Conservation (phyloP, 23 tunicate species). For the Ciona savignyi region DNA sequence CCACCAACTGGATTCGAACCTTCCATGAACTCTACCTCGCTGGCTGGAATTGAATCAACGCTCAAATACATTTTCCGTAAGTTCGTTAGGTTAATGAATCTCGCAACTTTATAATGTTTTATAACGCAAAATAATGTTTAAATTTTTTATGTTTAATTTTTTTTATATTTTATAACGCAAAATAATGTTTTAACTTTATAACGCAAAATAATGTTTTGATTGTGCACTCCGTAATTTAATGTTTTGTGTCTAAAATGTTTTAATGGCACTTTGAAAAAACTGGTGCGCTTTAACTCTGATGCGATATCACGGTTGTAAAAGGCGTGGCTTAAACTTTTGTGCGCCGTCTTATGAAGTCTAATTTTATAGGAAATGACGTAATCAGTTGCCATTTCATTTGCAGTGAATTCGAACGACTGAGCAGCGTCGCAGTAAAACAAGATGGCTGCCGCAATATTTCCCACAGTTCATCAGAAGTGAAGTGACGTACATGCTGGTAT, state of each 20-base stretch:
- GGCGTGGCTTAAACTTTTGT: too few species aligned
- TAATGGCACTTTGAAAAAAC: neutral
- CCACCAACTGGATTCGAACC: constrained; percentile 54
- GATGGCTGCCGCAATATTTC: constrained; percentile 11
- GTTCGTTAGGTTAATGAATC: too few species aligned
- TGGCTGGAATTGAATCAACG: constrained; percentile 66
- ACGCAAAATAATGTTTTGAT: too few species aligned
- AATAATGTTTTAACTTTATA: too few species aligned
- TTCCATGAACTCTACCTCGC: constrained; percentile 14
- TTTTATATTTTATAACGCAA: neutral
- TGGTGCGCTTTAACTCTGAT: too few species aligned
- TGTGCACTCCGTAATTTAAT: too few species aligned
- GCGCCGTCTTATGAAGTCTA: neutral
- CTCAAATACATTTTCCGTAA: constrained; percentile 76
- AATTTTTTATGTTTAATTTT: neutral
- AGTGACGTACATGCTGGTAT: neutral
- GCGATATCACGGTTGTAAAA: too few species aligned
- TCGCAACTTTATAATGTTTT: neutral
- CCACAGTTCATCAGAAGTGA: constrained; percentile 5
- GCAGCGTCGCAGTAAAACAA: neutral
- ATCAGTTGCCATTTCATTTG: neutral
- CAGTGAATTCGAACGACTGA: constrained; percentile 20
- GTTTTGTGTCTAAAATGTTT: too few species aligned
- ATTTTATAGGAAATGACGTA: neutral
- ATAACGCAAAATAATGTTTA: too few species aligned